A percentile compares a stretch with the other conserved stretches of the same genome.
phyloP scores from a whole-genome alignment of 2,797 vertebrate genomes.

The Mustela erminea region DNA sequence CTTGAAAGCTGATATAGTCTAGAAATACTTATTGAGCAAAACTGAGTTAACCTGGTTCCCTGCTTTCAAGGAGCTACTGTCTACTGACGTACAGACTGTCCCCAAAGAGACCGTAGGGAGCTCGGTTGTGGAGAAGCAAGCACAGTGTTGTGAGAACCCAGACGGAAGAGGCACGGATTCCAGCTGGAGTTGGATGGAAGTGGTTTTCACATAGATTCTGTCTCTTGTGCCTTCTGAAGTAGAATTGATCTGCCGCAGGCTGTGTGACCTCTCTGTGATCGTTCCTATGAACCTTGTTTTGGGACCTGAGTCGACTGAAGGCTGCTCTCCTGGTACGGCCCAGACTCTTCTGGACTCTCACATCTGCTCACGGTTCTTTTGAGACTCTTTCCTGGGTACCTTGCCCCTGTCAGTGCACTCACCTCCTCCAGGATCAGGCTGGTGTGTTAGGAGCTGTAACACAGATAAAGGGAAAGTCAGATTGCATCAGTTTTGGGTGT shows the following conservation, averaged over 20 bases:
- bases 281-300: fast-evolving
- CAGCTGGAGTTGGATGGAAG: not conserved
- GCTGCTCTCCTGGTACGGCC: fast-evolving
- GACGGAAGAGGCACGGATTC: not conserved
- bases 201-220: not conserved
- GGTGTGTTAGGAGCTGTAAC: not conserved
- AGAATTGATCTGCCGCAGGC: fast-evolving
- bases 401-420: not conserved
- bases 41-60: not conserved
- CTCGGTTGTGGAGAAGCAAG: not conserved
- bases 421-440: not conserved
- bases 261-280: not conserved
- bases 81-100: fast-evolving
- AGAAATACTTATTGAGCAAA: not conserved
- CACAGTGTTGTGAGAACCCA: not conserved
- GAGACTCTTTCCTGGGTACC: not conserved
- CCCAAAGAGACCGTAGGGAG: not conserved
- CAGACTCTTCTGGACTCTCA: not conserved
- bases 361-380: not conserved
- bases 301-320: not conserved
- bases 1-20: not conserved
- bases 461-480: not conserved
- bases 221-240: not conserved
- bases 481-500: not conserved
- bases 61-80: not conserved